Evolutionary conservation across 2,113 vertebrate species (phyloP), one percentile per base, ranked within the genome.

Genomic region (Meleagris gallopavo): DNA sequence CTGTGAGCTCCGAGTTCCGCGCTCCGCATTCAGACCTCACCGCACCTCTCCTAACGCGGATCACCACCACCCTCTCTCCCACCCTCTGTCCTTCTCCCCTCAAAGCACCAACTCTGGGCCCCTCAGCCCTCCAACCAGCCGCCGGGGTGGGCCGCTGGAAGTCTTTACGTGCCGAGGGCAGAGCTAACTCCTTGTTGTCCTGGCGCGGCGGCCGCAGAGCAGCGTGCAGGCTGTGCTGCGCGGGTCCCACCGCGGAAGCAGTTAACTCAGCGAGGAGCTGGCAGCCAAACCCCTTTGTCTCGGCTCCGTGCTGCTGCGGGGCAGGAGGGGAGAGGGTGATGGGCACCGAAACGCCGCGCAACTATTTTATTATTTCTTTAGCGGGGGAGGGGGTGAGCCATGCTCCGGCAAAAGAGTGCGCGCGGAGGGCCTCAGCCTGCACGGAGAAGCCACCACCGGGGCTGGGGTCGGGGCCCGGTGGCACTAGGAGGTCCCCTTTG

Each of bases 241-340:
- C 19, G 32, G 2, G 43, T 92, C 92, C 83, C 90, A 24, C 19
- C 34, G 29, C 62, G 88, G 88, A 86, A 90, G 78, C 69, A 90
- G 95, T 83, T 95, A 6, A 57, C 96, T 74, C 70, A 2, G 77
- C 27, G 2, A 7, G 91, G 52, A 81, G 81, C 89, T 95, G 93
- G 94, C 94, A 91, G 52, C 29, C 3, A 30, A 52, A 86, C 25
- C 94, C 79, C 80, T 96, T 93, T 95, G 92, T 95, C 81, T 90
- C 46, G 57, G n/a, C n/a, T 34, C 20, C n/a, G 20, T 34, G 57
- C 57, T 34, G n/a, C n/a, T 29, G 61, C 38, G 54, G n/a, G n/a
- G 61, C 25, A 2, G 69, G 67, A 36, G 83, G 46, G 82, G 77
- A 45, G 9, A 38, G 30, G 50, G 10, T 0, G 83, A 9, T 55